Evolutionary conservation across 23 tunicate genomes (phyloP), one percentile per base, ranked within the genome.

Genomic region (Trididemnum miniatum): DNA sequence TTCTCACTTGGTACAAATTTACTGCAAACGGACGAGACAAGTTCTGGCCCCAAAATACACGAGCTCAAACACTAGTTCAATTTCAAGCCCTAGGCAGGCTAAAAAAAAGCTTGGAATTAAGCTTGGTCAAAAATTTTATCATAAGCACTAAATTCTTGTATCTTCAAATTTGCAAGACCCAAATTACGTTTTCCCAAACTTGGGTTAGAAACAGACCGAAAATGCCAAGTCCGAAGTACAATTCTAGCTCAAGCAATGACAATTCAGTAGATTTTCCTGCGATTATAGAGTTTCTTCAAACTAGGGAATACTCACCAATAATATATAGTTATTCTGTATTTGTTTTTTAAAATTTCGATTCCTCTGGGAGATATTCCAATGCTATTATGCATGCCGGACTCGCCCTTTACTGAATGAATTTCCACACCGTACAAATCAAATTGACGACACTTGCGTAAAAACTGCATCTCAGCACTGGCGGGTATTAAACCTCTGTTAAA

Each of bases 381-480:
- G 9, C 24, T 51, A 50, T 83, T 84, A 22, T 93, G 78, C 75
- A 65, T 52, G 7, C 89, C 92, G 25, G 80, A 81, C 18, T 87
- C 92, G 30, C 86, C 88, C 32, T 88, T 84, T 27, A 84, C 92
- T 0, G 83, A 34, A 73, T 88, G 80, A 32, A 88, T 29, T 76
- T 93, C 98, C 12, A 93, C 84, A 2, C 98, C 98, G 39, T 93
- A 93, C 89, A 84, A 35, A 44, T 93, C 98, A 37, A 93, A 66
- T 35, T 88, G 93, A 23, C 84, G 86, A 71, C 98, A 93, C 71
- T 93, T 93, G 25, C 85, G 64, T 35, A 93, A 44, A 80, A 82
- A 93, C 65, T 89, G 84, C 80, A 88, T 78, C 49, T 93, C 98
- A 1, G 98, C 98, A 2, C 40, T 76, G 31, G 92, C 79, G 0